Evolutionary conservation across 2,888 invertebrate species (phyloP), one percentile per base, ranked within the genome.

Genomic region (Calameuta idolon): DNA sequence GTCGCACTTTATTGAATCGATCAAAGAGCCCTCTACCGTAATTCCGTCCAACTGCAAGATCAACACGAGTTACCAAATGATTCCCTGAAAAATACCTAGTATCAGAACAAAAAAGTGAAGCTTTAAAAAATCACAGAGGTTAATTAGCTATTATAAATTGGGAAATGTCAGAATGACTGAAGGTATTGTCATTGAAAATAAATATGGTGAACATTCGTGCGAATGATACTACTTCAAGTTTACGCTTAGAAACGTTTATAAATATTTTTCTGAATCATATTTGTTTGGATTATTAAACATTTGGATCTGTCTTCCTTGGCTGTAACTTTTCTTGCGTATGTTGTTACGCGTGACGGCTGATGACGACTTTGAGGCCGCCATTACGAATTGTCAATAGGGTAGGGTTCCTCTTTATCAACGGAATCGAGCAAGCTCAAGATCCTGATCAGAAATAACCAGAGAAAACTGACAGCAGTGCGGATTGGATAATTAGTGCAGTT

Each of bases 1-100:
- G 69, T 76, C 73, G 78, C 71, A 79, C 81, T 79, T 80, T 83
- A 83, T 83, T 79, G 83, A 83, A 76, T 82, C 76, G 80, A 37
- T 34, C 74, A 34, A 74, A 30, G 74, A 37, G 34, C 34, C 74
- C 34, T n/a, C 74, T 31, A 74, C 35, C 34, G 71, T 71, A 30
- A 34, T 34, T 30, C 71, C 1, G 23, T 30, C 12, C 30, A 55
- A 55, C 55, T 55, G 55, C 23, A 23, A 55, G 55, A 23, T 9
- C 55, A 55, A 55, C 23, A 23, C 23, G 55, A 9, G 55, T 55
- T 55, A 55, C 55, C 55, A 55, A 55, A 23, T 55, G 55, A 23
- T 23, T 23, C 55, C 9, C 55, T 55, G 23, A 55, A 55, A 55
- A 55, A 55, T 55, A 55, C 55, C 55, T 55, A 55, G 55, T 23